Percentiles rank a stretch among this genome's conserved stretches.
phyloP scores from a whole-genome alignment of 2,888 invertebrate species.

The Phoronis australis region DNA sequence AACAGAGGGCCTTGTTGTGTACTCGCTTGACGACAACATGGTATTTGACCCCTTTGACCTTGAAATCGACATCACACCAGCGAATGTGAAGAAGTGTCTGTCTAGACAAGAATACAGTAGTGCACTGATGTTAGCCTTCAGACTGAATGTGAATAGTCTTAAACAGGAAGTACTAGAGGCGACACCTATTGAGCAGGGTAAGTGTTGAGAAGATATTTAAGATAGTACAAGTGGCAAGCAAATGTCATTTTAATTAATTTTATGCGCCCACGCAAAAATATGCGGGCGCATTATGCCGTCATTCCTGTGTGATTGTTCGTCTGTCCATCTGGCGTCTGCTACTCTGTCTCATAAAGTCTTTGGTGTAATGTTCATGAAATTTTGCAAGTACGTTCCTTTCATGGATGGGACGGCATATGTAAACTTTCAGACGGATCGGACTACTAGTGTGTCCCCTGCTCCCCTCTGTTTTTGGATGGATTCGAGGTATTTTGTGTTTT shows the following conservation, averaged over 20 bases:
- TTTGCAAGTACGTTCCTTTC: no score
- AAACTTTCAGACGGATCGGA: no score
- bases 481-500: no score
- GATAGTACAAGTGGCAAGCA: no score
- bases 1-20: constrained; percentile 90
- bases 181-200: constrained; percentile 71
- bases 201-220: constrained; percentile 12
- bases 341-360: no score
- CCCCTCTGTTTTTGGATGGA: no score
- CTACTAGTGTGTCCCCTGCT: no score
- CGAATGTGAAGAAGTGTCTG: constrained; percentile 30
- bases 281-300: neutral
- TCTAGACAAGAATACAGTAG: constrained; percentile 38
- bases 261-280: neutral
- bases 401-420: no score
- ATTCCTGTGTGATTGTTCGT: no score
- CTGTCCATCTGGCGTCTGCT: no score
- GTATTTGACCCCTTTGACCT: constrained; percentile 92
- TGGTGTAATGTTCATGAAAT: no score
- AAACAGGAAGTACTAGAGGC: constrained; percentile 76
- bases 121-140: constrained; percentile 79
- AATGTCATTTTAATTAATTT: no score
- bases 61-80: constrained; percentile 76
- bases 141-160: constrained; percentile 73
- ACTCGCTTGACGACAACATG: constrained; percentile 70